These are phyloP conservation scores for Paracentrotus lividus DNA, from an alignment of 53 echinoderm and acorn worm genomes.

Conservation along the genomic window DNA sequence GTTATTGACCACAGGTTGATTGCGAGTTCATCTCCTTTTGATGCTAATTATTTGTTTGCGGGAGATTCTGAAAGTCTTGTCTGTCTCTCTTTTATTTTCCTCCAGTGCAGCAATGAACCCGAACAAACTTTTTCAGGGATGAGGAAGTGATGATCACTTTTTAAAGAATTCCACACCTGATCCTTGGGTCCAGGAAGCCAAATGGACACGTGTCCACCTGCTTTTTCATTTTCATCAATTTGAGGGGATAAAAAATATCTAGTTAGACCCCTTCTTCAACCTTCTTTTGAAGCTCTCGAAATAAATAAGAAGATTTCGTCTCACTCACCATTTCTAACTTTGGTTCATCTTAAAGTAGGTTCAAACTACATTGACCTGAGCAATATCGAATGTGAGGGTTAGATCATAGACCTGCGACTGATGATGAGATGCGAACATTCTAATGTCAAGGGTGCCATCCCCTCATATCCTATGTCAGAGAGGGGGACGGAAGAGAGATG, in stretches of 20 bases:
- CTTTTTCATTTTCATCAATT: not conserved
- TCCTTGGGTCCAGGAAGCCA: not conserved
- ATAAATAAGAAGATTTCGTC: not conserved
- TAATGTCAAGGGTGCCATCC: conserved; percentile 39
- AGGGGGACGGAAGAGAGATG: conserved; percentile 6
- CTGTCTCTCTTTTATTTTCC: not conserved
- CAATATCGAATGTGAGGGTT: not conserved
- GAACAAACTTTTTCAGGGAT: not conserved
- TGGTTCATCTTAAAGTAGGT: not conserved
- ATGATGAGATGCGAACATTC: conserved; percentile 23
- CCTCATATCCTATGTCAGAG: not conserved
- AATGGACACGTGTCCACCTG: not conserved
- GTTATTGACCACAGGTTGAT: not conserved
- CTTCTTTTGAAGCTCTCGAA: no score
- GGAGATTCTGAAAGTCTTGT: no score
- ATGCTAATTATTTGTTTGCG: not conserved
- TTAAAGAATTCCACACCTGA: not conserved
- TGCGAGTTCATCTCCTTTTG: not conserved
- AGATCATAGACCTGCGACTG: not conserved
- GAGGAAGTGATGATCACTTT: not conserved
- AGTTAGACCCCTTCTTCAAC: not conserved
- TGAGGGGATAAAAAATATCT: not conserved
- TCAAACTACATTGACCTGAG: not conserved
- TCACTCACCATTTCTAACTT: not conserved
- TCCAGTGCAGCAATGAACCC: not conserved